Conservation (phyloP, 1,140 invertebrate genomes). For the Danaus plexippus region DNA sequence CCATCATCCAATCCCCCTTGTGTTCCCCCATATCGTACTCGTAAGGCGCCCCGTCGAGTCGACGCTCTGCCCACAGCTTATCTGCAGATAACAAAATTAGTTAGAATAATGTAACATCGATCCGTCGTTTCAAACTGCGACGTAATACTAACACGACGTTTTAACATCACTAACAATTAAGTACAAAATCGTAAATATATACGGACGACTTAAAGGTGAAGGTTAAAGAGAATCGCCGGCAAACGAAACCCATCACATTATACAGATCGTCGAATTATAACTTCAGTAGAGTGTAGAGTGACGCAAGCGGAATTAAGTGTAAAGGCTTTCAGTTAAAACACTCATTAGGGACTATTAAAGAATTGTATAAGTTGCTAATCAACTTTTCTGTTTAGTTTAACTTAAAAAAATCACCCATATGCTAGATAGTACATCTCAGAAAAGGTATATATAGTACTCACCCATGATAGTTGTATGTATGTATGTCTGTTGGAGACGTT, state of each 20-base stretch:
- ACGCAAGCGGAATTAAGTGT: no score
- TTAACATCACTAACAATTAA: constrained; percentile 1
- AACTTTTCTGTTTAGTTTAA: no score
- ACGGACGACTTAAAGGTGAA: background rate
- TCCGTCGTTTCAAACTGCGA: constrained; percentile 27
- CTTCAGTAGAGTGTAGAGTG: background rate
- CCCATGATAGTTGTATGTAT: constrained; percentile 25
- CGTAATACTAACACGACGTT: constrained; percentile 7
- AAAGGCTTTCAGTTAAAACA: no score
- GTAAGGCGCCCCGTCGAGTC: constrained; percentile 35
- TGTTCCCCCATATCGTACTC: constrained; percentile 29
- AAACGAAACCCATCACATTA: constrained; percentile 31
- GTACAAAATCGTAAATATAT: background rate
- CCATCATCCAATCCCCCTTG: constrained; percentile 25
- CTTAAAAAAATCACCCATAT: constrained; percentile 11
- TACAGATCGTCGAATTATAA: constrained; percentile 28
- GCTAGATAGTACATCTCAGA: constrained; percentile 2
- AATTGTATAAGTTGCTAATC: no score
- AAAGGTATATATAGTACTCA: constrained; percentile 20
- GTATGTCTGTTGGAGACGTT: constrained; percentile 9
- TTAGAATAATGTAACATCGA: constrained; percentile 54
- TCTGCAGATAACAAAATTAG: constrained; percentile 64
- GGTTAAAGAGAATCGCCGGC: constrained; percentile 17
- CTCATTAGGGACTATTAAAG: no score
- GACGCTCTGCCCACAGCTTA: constrained; percentile 50